Base-by-base conservation (phyloP, 2,797 vertebrate genomes). In the Alosa sapidissima region DNA sequence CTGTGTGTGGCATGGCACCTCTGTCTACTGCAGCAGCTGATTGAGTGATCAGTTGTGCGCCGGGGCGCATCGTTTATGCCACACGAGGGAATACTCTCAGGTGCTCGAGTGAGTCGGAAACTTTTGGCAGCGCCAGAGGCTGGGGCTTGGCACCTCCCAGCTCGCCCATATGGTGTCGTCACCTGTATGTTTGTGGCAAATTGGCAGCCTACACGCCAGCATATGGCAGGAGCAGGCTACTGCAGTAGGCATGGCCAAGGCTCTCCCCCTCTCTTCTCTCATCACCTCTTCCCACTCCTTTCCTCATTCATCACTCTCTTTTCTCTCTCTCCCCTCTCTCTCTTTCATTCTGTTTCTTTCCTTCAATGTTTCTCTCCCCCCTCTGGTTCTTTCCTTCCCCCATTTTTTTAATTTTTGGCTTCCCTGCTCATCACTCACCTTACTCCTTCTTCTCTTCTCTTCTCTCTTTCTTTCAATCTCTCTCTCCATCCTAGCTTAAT, bases 141-240 rank as follows among this genome's bases (percentile, higher is more conserved):
- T 91, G 89, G 87, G 85, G 89, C 89, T 90, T 93, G 93, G 92
- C 93, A 88, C 36, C 87, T 90, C 87, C 90, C 88, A 83, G 89
- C 82, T 87, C 89, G 89, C 92, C 91, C 95, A 94, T 95, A 94
- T 94, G 94, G 92, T 86, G 92, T 88, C 89, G 87, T 95, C 95
- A 95, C 95, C 95, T 95, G 93, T 92, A 92, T 91, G 90, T 92
- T 93, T 90, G 91, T 83, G 48, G 90, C 86, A 92, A 92, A 92
- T 90, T 95, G 94, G 94, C 94, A 93, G 84, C 28, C 82, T 87
- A 86, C 49, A 60, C 83, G 83, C 41, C 85, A 91, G 90, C 94
- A 96, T 95, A 95, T 94, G 94, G 93, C 88, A 81, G 16, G 5
- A 41, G 87, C 88, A 89, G 90, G 36, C 89, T 89, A 81, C 14